Base-by-base conservation (phyloP, 2,888 invertebrate genomes). In the Caenorhabditis zanzibari region DNA sequence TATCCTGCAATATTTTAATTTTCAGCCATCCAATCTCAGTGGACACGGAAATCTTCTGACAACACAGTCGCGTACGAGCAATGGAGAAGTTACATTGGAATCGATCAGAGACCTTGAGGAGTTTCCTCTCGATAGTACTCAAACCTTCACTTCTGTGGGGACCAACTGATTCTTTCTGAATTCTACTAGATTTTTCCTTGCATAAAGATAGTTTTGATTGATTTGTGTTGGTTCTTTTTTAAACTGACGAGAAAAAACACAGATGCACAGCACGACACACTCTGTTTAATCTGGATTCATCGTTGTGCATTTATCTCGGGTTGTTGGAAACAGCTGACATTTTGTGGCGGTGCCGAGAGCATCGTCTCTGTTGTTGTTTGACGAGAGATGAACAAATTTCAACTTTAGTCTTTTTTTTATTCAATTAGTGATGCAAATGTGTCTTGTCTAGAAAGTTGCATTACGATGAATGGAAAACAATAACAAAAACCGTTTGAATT, bases 271-370 rank as follows among this genome's bases (percentile, higher is more conserved):
- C 56, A 58, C 58, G 54, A 58, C 68, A 35, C 54, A 66, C 68
- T 68, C 54, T 26, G 52, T 54, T 68, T 68, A 68, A 68, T 68
- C 68, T 68, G 54, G 54, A 68, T 54, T 68, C 68, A 54, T 68
- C 68, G n/a, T 68, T 68, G 47, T 47, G 54, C 68, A 68, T 68
- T 68, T 68, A 68, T 68, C 68, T 68, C 58, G 38, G n/a, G 38
- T 66, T 61, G 58, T 63, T 44, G 28, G 68, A 68, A 68, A 68
- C 68, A 68, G 68, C 68, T 68, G 68, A 68, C 68, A 68, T 68
- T 68, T 52, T 68, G 68, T 68, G 68, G 68, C 68, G 54, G 68
- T 54, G 68, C 68, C 24, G 38, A 26, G 54, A 66, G n/a, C 26
- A 58, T 28, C 16, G 47, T n/a, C 49, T 49, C 28, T 64, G 63